Percentiles rank a stretch among this genome's conserved stretches.
Evolutionary conservation across 2,797 vertebrate genomes (phyloP).

Genomic region (Pteropus rufus): DNA sequence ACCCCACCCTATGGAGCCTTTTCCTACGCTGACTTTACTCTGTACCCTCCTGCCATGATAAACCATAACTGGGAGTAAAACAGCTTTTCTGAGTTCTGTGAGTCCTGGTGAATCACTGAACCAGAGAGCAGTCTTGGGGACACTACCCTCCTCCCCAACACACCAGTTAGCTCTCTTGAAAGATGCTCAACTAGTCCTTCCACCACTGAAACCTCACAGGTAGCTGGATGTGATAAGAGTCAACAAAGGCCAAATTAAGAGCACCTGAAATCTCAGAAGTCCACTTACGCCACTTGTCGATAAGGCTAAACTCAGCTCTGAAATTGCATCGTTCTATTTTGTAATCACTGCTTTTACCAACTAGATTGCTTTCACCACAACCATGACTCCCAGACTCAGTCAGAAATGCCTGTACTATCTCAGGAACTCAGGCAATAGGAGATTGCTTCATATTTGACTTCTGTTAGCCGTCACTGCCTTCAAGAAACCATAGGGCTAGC

Average conservation of each 20-base stretch:
- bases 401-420: background rate
- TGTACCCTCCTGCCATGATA: background rate
- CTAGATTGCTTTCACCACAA: background rate
- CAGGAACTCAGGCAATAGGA: background rate
- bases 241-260: background rate
- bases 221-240: background rate
- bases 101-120: background rate
- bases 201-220: background rate
- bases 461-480: background rate
- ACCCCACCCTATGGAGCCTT: accelerated
- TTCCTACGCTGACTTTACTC: background rate
- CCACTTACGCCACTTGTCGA: background rate
- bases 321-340: background rate
- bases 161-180: background rate
- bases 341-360: background rate
- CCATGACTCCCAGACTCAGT: background rate
- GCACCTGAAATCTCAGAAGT: background rate
- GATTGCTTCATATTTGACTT: background rate
- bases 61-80: background rate
- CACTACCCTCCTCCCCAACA: background rate
- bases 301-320: accelerated
- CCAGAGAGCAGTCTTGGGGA: background rate
- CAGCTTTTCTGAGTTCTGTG: background rate
- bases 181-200: background rate
- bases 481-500: background rate